A percentile compares a stretch with the other conserved stretches of the same genome.
Conservation (phyloP, 2,113 vertebrate species). For the Laticauda colubrina region DNA sequence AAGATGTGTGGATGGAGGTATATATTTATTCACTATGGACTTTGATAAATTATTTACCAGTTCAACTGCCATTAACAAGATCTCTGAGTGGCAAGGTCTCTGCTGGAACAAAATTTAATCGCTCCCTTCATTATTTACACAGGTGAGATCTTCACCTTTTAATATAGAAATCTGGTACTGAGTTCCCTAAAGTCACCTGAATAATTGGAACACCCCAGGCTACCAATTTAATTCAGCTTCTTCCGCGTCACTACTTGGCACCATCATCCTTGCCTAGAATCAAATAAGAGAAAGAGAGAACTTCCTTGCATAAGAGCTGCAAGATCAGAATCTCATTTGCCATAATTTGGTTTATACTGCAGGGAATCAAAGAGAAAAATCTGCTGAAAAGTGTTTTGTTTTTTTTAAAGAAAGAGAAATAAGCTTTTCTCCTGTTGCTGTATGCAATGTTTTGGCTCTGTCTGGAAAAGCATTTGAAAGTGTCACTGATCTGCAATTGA, state of each 20-base stretch:
- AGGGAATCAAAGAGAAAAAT: conserved; percentile 16
- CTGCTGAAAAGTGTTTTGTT: not conserved
- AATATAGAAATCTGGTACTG: conserved; percentile 50
- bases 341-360: conserved; percentile 27
- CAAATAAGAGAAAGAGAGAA: conserved; percentile 27
- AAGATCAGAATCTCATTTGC: conserved; percentile 30
- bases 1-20: conserved; percentile 64
- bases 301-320: conserved; percentile 15
- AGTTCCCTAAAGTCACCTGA: conserved; percentile 56
- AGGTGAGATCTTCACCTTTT: conserved; percentile 59
- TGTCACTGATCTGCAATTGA: not conserved
- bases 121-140: conserved; percentile 53
- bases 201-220: conserved; percentile 43
- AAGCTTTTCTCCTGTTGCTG: conserved; percentile 1
- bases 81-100: conserved; percentile 61
- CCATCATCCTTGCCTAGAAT: not conserved
- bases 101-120: conserved; percentile 68
- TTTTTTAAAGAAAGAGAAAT: not conserved
- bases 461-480: not conserved
- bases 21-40: conserved; percentile 69
- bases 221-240: conserved; percentile 36
- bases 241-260: conserved; percentile 1
- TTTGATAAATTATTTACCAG: conserved; percentile 76
- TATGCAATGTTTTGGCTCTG: not conserved
- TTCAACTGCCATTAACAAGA: conserved; percentile 68